Conservation (phyloP, 2,113 vertebrate species). For the Otocyon megalotis region DNA sequence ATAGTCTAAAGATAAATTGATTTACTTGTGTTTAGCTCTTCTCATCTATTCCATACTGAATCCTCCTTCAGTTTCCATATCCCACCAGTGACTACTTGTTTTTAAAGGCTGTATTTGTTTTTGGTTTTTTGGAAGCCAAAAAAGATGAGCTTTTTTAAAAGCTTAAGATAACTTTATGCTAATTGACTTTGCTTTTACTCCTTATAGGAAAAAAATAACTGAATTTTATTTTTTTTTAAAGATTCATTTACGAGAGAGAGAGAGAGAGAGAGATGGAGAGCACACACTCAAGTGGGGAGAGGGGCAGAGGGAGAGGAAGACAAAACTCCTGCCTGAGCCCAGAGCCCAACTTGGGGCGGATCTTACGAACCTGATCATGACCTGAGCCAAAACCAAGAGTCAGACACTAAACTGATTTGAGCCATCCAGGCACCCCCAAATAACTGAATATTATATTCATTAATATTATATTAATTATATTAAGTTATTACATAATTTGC, state of each 20-base stretch:
- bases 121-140: neutral
- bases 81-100: neutral
- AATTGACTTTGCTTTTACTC: neutral
- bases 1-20: neutral
- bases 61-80: conserved; percentile 25
- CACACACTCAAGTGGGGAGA: neutral
- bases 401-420: neutral
- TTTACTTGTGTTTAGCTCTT: conserved; percentile 28
- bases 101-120: conserved; percentile 30
- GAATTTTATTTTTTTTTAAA: neutral
- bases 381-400: neutral
- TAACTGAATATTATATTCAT: neutral
- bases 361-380: neutral
- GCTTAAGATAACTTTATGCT: neutral
- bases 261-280: neutral
- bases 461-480: no score
- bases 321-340: neutral
- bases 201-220: neutral
- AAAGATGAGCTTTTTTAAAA: conserved; percentile 67
- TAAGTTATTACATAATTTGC: neutral
- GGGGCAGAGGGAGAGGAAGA: neutral
- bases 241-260: neutral
- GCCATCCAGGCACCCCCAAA: neutral
- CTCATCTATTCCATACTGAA: neutral
- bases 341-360: neutral